phyloP scores from a whole-genome alignment of 2,888 invertebrate genomes.

The Protonemura montana region DNA sequence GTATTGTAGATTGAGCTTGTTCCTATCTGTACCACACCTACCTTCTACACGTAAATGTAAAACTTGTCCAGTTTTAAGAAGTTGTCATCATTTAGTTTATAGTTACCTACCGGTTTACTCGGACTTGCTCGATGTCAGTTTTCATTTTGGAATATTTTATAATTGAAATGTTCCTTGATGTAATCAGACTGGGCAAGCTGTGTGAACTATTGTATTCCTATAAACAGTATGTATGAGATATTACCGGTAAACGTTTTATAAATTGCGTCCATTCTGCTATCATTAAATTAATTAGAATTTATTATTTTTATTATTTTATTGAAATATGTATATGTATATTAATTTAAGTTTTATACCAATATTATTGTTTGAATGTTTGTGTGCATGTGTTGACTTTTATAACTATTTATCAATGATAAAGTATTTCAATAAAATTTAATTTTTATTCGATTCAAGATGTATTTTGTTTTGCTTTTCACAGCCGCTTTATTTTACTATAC shows the following conservation, averaged over 20 bases:
- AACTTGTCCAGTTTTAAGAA: background rate
- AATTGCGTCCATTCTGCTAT: background rate
- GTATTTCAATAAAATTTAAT: background rate
- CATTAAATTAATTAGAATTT: slow-evolving; percentile 15
- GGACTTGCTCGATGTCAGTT: background rate
- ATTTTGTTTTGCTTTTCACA: background rate
- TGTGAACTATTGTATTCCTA: slow-evolving; percentile 21
- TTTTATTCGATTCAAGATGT: slow-evolving; percentile 21
- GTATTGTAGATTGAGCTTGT: background rate
- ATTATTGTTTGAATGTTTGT: slow-evolving; percentile 25
- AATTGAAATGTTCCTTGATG: background rate
- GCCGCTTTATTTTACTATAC: background rate
- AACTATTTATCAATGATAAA: slow-evolving; percentile 19
- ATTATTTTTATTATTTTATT: slow-evolving; percentile 33
- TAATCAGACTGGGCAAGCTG: background rate
- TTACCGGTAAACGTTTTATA: slow-evolving; percentile 14
- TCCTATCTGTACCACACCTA: background rate
- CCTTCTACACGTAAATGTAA: background rate
- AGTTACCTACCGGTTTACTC: background rate
- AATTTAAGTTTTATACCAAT: slow-evolving; percentile 23
- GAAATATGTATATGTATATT: background rate
- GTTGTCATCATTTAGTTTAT: background rate
- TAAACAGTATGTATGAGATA: slow-evolving; percentile 20
- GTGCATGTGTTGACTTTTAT: slow-evolving; percentile 25
- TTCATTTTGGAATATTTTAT: background rate